phyloP scores from a whole-genome alignment of 2,113 vertebrate species.

The Isichthys henryi region DNA sequence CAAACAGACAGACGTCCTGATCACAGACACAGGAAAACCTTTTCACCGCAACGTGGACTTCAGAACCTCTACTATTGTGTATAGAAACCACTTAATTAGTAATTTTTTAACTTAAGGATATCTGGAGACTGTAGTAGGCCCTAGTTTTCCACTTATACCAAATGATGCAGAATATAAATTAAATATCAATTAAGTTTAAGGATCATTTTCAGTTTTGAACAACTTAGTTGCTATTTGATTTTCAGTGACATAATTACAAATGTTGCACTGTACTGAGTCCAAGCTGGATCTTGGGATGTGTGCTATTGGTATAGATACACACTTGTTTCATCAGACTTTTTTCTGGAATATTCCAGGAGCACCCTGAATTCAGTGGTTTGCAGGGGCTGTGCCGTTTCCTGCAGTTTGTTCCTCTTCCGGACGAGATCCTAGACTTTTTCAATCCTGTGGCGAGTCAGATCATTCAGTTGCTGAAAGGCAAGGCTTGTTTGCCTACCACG shows the following conservation, averaged over 20 bases:
- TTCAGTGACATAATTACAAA: neutral
- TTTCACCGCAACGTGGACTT: neutral
- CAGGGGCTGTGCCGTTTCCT: slow-evolving; percentile 59
- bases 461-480: slow-evolving; percentile 63
- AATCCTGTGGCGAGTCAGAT: slow-evolving; percentile 65
- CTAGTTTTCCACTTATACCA: neutral
- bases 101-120: neutral
- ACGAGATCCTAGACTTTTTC: slow-evolving; percentile 70
- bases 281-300: neutral
- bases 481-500: slow-evolving; percentile 57
- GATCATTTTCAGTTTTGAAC: neutral
- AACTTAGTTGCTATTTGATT: neutral
- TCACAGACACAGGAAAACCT: neutral
- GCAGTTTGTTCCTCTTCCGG: slow-evolving; percentile 61
- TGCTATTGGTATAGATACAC: neutral
- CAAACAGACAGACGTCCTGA: neutral
- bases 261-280: neutral
- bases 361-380: slow-evolving; percentile 60
- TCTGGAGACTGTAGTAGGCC: neutral
- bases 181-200: neutral
- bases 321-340: neutral
- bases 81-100: neutral
- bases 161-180: neutral
- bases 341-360: slow-evolving; percentile 41
- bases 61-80: neutral